Conservation (phyloP, 2,113 vertebrate species). For the Abramis brama region DNA sequence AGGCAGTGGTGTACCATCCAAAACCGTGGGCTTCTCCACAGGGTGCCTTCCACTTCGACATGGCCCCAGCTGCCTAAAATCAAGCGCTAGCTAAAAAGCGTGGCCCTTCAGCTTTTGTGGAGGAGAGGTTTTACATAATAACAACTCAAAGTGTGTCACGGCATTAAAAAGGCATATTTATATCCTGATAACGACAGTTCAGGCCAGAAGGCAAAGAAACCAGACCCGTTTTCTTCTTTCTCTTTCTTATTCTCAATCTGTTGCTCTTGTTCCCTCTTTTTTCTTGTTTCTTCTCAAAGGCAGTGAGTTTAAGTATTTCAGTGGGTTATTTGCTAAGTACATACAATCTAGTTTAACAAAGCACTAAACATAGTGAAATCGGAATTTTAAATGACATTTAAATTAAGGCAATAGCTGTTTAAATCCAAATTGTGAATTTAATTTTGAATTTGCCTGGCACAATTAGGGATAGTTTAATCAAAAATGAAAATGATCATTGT, state of each 20-base stretch:
- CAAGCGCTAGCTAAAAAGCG: constrained; percentile 25
- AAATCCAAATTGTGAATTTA: background rate
- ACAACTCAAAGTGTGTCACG: constrained; percentile 23
- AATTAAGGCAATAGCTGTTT: background rate
- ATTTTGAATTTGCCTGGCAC: too few relatives aligned
- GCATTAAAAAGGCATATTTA: constrained; percentile 27
- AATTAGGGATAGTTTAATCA: background rate
- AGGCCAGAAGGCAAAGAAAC: background rate
- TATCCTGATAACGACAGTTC: background rate
- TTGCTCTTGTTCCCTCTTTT: background rate
- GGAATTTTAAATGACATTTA: background rate
- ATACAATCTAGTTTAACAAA: background rate
- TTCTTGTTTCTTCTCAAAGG: background rate
- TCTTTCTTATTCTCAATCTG: background rate
- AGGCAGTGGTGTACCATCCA: constrained; percentile 21
- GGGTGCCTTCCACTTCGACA: constrained; percentile 27
- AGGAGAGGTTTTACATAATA: constrained; percentile 32
- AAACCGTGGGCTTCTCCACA: background rate
- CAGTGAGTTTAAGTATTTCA: background rate
- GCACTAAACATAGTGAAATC: background rate
- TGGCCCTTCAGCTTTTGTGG: constrained; percentile 10
- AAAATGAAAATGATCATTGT: background rate
- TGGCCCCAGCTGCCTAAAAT: constrained; percentile 10
- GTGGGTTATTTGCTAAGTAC: background rate
- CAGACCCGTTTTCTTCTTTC: background rate